Percentiles rank a stretch among this genome's conserved stretches.
phyloP scores from a whole-genome alignment of 2,797 vertebrate genomes.

The Darevskia mixta region DNA sequence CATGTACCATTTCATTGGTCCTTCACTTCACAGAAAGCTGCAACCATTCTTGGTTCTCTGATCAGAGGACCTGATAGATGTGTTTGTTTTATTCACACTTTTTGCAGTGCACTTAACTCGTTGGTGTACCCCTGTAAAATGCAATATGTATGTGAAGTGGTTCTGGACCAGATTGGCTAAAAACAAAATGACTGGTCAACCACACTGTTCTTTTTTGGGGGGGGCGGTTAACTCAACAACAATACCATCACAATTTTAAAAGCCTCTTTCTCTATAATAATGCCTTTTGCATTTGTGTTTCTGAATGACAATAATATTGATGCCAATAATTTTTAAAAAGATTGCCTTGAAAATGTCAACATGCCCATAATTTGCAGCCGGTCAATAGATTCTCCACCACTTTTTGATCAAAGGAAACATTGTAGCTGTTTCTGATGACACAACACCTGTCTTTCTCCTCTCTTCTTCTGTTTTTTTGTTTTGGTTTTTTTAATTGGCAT shows the following conservation, averaged over 20 bases:
- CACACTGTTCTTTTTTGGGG: not conserved
- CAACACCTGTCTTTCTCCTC: not conserved
- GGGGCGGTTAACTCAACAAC: not conserved
- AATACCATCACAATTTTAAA: not conserved
- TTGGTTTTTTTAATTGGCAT: constrained; percentile 7
- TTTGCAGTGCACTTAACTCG: too few relatives aligned
- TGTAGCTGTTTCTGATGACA: not conserved
- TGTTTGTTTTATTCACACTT: not conserved
- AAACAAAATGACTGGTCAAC: not conserved
- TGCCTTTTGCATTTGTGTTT: constrained; percentile 3
- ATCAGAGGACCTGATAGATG: not conserved
- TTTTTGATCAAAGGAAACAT: not conserved
- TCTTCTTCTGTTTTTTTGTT: rapidly evolving
- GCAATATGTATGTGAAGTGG: not conserved
- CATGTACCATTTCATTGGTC: not conserved
- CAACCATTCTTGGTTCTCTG: not conserved
- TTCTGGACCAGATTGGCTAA: not conserved
- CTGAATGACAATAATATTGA: constrained; percentile 16
- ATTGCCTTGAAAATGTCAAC: constrained; percentile 28
- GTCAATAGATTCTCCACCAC: not conserved
- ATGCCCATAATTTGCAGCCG: not conserved
- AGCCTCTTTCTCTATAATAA: not conserved
- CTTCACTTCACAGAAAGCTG: not conserved
- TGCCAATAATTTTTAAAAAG: not conserved
- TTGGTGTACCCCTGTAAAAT: not conserved